phyloP scores from a whole-genome alignment of 2,113 vertebrate genomes.

The Brachirus orientalis region DNA sequence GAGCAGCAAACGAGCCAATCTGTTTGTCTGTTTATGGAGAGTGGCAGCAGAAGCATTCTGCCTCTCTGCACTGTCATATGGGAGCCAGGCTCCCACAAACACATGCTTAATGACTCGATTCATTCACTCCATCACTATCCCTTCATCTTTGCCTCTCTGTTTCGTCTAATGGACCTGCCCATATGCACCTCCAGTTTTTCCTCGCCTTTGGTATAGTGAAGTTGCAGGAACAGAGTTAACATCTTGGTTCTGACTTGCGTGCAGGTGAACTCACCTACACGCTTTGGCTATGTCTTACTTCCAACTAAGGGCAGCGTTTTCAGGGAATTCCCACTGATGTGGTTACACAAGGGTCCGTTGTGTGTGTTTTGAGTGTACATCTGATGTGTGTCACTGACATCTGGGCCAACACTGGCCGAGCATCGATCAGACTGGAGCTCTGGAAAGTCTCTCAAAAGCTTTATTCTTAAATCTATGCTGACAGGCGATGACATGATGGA shows the following conservation, averaged over 20 bases:
- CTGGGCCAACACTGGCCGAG: slow-evolving; percentile 38
- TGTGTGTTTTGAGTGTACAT: slow-evolving; percentile 20
- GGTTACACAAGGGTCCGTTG: slow-evolving; percentile 6
- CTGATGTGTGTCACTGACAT: slow-evolving; percentile 50
- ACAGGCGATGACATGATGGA: slow-evolving; percentile 79
- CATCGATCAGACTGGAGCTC: slow-evolving; percentile 63
- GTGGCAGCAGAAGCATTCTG: slow-evolving; percentile 88
- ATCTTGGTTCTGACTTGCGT: too few relatives aligned
- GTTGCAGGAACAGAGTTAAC: not conserved
- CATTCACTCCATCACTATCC: slow-evolving; percentile 86
- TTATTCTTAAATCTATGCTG: slow-evolving; percentile 77
- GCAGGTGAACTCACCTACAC: not conserved
- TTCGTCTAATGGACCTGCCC: slow-evolving; percentile 93
- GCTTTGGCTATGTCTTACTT: not conserved
- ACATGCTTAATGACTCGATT: slow-evolving; percentile 99
- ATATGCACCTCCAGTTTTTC: slow-evolving; percentile 87
- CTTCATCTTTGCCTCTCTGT: slow-evolving; percentile 79
- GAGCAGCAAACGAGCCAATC: slow-evolving; percentile 95
- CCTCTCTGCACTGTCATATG: slow-evolving; percentile 89
- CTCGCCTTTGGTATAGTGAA: slow-evolving; percentile 2
- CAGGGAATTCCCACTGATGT: slow-evolving; percentile 8
- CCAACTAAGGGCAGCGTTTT: slow-evolving; percentile 8
- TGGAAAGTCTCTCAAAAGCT: slow-evolving; percentile 68
- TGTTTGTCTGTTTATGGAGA: slow-evolving; percentile 97
- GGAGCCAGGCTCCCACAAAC: slow-evolving; percentile 94